phyloP scores from a whole-genome alignment of 2,113 vertebrate species.

The Amblyornis subalaris region DNA sequence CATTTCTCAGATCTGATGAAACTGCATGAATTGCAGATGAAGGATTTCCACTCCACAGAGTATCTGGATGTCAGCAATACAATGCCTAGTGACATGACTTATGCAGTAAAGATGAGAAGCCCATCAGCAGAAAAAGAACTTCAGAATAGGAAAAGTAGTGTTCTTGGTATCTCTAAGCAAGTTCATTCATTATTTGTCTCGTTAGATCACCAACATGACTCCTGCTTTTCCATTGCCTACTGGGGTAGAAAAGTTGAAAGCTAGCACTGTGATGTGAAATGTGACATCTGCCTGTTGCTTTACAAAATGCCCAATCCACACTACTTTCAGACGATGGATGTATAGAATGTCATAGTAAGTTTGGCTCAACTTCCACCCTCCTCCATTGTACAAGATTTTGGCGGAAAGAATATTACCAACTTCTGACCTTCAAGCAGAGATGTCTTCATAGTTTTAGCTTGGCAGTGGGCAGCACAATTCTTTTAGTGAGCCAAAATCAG shows the following conservation, averaged over 20 bases:
- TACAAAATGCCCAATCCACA: background rate
- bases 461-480: background rate
- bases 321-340: background rate
- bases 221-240: background rate
- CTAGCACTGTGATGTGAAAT: background rate
- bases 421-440: background rate
- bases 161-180: background rate
- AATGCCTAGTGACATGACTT: background rate
- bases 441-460: background rate
- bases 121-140: background rate
- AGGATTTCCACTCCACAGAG: background rate
- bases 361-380: background rate
- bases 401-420: background rate
- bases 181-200: background rate
- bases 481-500: background rate
- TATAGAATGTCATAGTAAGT: background rate
- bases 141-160: background rate
- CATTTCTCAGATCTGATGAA: background rate
- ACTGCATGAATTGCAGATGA: background rate
- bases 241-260: background rate
- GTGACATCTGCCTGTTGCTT: background rate
- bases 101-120: background rate
- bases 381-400: background rate
- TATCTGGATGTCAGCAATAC: background rate
- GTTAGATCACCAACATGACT: background rate